phyloP scores from a whole-genome alignment of 64 coral and sea anemone genomes.

The Stichodactyla helianthus region DNA sequence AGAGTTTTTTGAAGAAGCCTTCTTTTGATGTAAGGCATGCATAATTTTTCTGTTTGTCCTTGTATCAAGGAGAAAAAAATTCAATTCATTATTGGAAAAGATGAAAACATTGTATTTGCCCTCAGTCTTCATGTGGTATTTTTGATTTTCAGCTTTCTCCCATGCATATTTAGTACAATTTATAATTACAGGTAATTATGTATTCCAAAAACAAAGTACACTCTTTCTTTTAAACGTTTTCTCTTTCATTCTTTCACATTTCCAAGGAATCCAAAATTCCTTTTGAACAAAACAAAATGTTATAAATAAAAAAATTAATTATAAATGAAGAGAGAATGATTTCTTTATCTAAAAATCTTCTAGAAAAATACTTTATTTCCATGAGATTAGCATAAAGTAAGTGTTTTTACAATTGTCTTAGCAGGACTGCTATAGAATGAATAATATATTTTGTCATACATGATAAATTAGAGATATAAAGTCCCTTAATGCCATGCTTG shows the following conservation, averaged over 20 bases:
- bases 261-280: neutral
- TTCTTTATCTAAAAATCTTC: conserved; percentile 12
- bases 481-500: neutral
- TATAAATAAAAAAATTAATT: neutral
- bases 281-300: neutral
- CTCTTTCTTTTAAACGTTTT: neutral
- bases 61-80: no score
- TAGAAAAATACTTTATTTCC: neutral
- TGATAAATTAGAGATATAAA: neutral
- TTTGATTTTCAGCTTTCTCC: no score
- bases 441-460: neutral
- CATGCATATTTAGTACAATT: no score
- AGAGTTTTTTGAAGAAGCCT: no score
- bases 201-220: no score
- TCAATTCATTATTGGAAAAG: no score
- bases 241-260: neutral
- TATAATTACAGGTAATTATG: no score
- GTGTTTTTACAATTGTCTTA: neutral
- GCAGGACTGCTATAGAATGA: neutral
- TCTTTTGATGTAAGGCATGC: no score
- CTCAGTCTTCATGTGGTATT: no score
- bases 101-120: no score
- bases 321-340: neutral
- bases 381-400: neutral
- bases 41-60: no score